Evolutionary conservation across 2,113 vertebrate genomes (phyloP).

Genomic region (Misgurnus anguillicaudatus): DNA sequence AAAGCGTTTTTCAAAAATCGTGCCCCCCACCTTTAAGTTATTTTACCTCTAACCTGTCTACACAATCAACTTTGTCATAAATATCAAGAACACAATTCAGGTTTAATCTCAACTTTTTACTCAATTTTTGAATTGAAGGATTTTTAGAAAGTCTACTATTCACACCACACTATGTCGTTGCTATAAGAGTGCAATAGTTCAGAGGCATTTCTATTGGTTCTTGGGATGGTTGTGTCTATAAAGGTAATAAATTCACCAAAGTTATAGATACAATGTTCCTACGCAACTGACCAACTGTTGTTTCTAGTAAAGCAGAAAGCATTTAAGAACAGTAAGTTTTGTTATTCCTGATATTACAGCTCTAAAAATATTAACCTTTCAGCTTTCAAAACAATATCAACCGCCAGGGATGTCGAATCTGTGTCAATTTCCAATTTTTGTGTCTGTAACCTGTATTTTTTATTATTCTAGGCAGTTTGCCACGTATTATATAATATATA

Average conservation of each 20-base stretch:
- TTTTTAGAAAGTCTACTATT: too few species aligned
- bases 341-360: neutral
- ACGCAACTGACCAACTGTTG: neutral
- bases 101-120: neutral
- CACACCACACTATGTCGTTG: neutral
- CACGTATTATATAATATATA: neutral
- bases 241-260: neutral
- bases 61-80: constrained; percentile 2
- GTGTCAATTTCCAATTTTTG: neutral
- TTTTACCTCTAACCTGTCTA: neutral
- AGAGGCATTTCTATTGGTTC: neutral
- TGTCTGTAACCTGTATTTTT: neutral
- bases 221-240: neutral
- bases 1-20: too few species aligned
- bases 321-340: neutral
- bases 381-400: neutral
- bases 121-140: neutral
- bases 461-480: neutral
- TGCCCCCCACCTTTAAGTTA: neutral
- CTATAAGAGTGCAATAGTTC: neutral
- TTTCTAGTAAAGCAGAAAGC: neutral
- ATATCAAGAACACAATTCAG: constrained; percentile 8
- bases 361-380: neutral
- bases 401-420: neutral
- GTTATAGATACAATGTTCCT: neutral